Conservation (phyloP, 1,140 invertebrate genomes). For the Eupeodes corollae region DNA sequence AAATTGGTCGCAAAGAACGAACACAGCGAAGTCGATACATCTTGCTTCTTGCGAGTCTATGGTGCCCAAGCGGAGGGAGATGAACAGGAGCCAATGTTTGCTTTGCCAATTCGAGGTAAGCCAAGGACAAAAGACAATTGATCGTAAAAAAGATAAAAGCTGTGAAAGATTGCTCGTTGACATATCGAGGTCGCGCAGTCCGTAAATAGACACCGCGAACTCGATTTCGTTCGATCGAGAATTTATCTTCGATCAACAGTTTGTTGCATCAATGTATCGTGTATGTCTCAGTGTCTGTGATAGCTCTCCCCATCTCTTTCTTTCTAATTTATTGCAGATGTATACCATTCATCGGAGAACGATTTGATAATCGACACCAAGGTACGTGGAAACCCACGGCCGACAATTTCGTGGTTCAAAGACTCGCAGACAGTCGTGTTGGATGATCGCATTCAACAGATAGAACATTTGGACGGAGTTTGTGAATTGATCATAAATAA, state of each 20-base stretch:
- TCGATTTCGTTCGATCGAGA: not conserved
- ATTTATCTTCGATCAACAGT: not conserved
- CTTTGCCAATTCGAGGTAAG: conserved; percentile 34
- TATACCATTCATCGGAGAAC: conserved; percentile 54
- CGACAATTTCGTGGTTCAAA: conserved; percentile 68
- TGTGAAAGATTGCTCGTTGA: not conserved
- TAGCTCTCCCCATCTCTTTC: no score
- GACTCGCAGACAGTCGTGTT: conserved; percentile 47
- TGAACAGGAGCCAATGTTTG: conserved; percentile 35
- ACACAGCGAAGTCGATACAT: conserved; percentile 32
- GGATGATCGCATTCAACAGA: conserved; percentile 51
- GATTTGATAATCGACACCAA: conserved; percentile 66
- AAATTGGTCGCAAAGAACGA: conserved; percentile 34
- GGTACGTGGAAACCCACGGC: conserved; percentile 58
- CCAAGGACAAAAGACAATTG: not conserved
- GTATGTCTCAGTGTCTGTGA: no score
- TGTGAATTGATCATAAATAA: conserved; percentile 58
- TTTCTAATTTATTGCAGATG: conserved; percentile 40
- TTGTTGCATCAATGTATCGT: no score
- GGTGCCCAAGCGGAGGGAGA: conserved; percentile 31
- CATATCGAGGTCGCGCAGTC: not conserved
- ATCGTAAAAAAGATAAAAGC: no score
- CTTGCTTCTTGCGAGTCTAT: conserved; percentile 36
- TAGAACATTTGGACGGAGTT: conserved; percentile 57
- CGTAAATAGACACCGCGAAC: not conserved